phyloP scores from a whole-genome alignment of 1,140 invertebrate genomes.

The Pantala flavescens region DNA sequence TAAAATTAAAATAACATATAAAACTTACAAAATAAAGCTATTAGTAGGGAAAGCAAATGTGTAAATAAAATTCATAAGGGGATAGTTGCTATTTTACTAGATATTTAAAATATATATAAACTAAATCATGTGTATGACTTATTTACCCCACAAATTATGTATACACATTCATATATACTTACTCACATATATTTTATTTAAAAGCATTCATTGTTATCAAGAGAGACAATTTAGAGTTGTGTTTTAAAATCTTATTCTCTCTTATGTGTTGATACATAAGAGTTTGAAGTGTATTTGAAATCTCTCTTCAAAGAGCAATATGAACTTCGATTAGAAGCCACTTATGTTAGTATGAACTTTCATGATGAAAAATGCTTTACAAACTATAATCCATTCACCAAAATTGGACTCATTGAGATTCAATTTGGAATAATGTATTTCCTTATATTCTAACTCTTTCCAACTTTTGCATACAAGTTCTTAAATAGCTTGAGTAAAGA shows the following conservation, averaged over 20 bases:
- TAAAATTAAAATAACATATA: slow-evolving; percentile 9
- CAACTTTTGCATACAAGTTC: not conserved
- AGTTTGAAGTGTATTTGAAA: slow-evolving; percentile 3
- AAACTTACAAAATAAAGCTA: slow-evolving; percentile 7
- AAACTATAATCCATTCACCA: not conserved
- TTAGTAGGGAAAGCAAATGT: not conserved
- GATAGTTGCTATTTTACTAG: slow-evolving; percentile 3
- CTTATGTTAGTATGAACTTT: not conserved
- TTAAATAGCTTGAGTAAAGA: slow-evolving; percentile 10
- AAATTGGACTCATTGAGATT: not conserved
- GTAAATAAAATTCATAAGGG: slow-evolving; percentile 7
- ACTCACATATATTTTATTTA: slow-evolving; percentile 2
- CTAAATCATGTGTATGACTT: not conserved
- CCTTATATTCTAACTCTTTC: not conserved
- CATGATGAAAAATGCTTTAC: not conserved
- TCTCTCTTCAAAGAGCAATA: slow-evolving; percentile 9
- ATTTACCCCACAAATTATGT: slow-evolving; percentile 10
- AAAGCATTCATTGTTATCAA: not conserved
- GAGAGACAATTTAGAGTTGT: slow-evolving; percentile 2
- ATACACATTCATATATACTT: slow-evolving; percentile 8
- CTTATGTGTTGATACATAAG: not conserved
- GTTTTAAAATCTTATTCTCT: not conserved
- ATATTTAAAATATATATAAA: slow-evolving; percentile 10
- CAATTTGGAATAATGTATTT: slow-evolving; percentile 4
- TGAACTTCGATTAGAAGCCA: not conserved